A percentile compares a stretch with the other conserved stretches of the same genome.
Conservation (phyloP, 2,113 vertebrate species). For the Stigmatopora argus region DNA sequence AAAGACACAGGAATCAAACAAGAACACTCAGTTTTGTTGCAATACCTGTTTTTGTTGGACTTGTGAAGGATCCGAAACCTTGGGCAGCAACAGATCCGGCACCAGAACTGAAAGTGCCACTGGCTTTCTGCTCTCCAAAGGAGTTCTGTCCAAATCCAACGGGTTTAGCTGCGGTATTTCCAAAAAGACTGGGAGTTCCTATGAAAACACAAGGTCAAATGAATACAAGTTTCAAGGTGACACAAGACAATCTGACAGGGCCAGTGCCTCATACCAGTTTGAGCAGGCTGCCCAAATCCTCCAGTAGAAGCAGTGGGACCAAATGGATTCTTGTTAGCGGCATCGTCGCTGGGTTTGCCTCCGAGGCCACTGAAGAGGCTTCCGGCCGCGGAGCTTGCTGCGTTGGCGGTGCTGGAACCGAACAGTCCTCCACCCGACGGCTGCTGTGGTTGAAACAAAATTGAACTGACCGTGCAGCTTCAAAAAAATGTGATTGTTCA, state of each 20-base stretch:
- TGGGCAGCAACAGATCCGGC: conserved; percentile 86
- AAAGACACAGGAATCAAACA: background rate
- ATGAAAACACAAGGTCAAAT: conserved; percentile 4
- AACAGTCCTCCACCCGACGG: conserved; percentile 77
- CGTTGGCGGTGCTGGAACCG: conserved; percentile 68
- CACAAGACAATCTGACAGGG: background rate
- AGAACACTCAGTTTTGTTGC: background rate
- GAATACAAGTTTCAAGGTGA: background rate
- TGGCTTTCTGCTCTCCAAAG: conserved; percentile 87
- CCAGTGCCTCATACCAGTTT: conserved; percentile 48
- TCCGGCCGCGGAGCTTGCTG: conserved; percentile 52
- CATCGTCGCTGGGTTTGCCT: conserved; percentile 93
- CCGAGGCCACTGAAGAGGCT: conserved; percentile 95
- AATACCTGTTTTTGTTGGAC: conserved; percentile 82
- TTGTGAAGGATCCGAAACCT: conserved; percentile 88
- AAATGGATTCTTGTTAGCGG: conserved; percentile 95
- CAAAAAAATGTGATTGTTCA: background rate
- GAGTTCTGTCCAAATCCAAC: conserved; percentile 77
- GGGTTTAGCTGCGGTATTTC: conserved; percentile 83
- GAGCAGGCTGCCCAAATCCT: conserved; percentile 65
- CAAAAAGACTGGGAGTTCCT: conserved; percentile 83
- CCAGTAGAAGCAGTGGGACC: conserved; percentile 68
- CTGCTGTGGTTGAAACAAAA: conserved; percentile 48
- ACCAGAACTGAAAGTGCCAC: conserved; percentile 85
- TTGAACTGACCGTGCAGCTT: background rate